These are phyloP conservation scores for Ophion costatus DNA, from an alignment of 2,888 invertebrate genomes.

Conservation along the genomic window DNA sequence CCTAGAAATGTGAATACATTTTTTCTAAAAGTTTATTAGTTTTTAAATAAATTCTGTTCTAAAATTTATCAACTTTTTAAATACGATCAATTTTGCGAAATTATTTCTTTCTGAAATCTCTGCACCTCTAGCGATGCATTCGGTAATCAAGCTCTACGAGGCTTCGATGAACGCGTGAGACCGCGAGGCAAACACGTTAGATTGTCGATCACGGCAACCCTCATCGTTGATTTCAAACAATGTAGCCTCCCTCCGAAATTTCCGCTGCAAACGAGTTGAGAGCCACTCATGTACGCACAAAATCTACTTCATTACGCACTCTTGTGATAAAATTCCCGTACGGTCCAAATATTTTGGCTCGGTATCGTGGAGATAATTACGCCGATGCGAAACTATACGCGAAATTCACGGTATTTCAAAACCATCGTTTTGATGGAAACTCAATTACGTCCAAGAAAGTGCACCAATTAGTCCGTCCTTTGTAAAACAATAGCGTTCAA, in stretches of 20 bases:
- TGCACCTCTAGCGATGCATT: background rate
- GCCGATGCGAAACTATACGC: too few relatives aligned
- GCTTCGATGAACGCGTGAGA: background rate
- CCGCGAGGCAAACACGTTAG: background rate
- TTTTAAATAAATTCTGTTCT: background rate
- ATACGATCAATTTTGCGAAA: background rate
- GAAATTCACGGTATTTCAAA: too few relatives aligned
- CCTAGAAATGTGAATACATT: too few relatives aligned
- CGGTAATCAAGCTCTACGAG: background rate
- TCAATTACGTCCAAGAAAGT: too few relatives aligned
- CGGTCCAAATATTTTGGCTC: background rate
- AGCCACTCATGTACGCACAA: background rate
- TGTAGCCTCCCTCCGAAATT: background rate
- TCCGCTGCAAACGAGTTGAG: background rate
- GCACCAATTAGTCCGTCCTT: too few relatives aligned
- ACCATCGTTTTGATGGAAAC: too few relatives aligned
- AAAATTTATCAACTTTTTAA: background rate
- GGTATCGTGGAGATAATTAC: background rate
- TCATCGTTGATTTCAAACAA: constrained; percentile 2
- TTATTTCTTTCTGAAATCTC: background rate
- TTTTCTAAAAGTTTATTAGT: background rate
- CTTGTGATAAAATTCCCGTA: background rate
- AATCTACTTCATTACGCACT: background rate
- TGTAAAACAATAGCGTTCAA: too few relatives aligned
- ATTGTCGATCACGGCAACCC: background rate